Evolutionary conservation across 2,888 invertebrate genomes (phyloP), one percentile per base, ranked within the genome.

Genomic region (Biston betularia): DNA sequence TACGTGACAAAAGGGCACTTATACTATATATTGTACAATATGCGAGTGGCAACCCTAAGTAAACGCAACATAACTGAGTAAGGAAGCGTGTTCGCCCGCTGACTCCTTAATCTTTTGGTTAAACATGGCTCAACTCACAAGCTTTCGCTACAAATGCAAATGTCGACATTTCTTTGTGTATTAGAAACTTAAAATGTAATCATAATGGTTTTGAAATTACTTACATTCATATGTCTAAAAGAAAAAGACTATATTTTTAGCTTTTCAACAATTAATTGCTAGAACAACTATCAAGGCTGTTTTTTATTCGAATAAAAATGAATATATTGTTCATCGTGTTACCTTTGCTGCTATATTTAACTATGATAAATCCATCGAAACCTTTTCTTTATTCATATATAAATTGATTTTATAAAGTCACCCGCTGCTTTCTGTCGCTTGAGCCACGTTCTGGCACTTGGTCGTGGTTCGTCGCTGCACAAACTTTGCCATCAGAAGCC

Each of bases 21-120:
- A 7, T 45, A 7, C 68, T 65, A 59, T 68, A 70, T 69, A 65
- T 66, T 70, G 58, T 42, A 48, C 46, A 55, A 33, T 33, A n/a
- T 10, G 53, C 68, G 72, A 66, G 79, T 72, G 81, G 65, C 85
- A 87, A 46, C 85, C 87, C 87, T 87, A 75, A 66, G 66, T 73
- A 74, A 72, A 71, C 72, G 70, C 73, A 75, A 74, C 63, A 71
- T 77, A 77, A 82, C 86, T 81, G 83, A 87, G 88, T 87, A 86
- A 82, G 82, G 85, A 85, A 84, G 80, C 87, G 75, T 87, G 87
- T 85, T 84, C 81, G 77, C 75, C 79, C 76, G 78, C 77, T 81
- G 88, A 86, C 88, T 88, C 87, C 87, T 86, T 87, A 87, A 88
- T 88, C 88, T 86, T 85, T 80, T 74, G 76, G 78, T 73, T 77